Evolutionary conservation across 1,140 invertebrate genomes (phyloP), one percentile per base, ranked within the genome.

Genomic region (Carposina sasakii): DNA sequence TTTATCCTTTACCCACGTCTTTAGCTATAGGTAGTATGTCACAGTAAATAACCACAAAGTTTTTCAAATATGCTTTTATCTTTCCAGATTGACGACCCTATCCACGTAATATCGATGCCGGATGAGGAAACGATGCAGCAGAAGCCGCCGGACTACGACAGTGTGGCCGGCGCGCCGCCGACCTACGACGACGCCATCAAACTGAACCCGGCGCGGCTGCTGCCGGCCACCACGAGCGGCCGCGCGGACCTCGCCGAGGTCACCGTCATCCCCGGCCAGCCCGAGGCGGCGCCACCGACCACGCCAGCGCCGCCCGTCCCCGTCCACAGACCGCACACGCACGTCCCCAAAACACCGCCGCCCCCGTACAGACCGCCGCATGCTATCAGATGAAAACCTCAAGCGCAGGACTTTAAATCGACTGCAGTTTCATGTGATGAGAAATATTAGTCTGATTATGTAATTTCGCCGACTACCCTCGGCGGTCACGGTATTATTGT

Each of bases 121-220:
- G 85, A 87, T 48, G 81, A 86, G 39, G 81, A 85, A 54, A 73
- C 83, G 22, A 86, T 85, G 65, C 79, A 88, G 47, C 89, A 90
- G 55, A 92, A 92, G 65, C 91, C 91, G 17, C 91, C 91, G 17
- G 91, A 92, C 63, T 92, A 92, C 69, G 90, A 92, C 55, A 87
- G 89, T 0, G 90, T 92, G 20, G 88, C 89, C 2, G 90, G 90
- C 13, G 86, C 88, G 31, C 90, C 90, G 28, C 91, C 91, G 0
- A 90, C 89, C 20, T 92, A 92, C 65, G 91, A 92, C 53, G 91
- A 92, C 57, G 91, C 91, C 10, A 91, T 92, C 59, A 91, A 91
- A 68, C 73, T 92, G 45, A 89, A 89, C 76, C 90, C 91, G 22
- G 82, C 85, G 31, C 60, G 81, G 1, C 54, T 85, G 41, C 63